Conservation (phyloP, 2,113 vertebrate genomes). For the Microcebus griseorufus region DNA sequence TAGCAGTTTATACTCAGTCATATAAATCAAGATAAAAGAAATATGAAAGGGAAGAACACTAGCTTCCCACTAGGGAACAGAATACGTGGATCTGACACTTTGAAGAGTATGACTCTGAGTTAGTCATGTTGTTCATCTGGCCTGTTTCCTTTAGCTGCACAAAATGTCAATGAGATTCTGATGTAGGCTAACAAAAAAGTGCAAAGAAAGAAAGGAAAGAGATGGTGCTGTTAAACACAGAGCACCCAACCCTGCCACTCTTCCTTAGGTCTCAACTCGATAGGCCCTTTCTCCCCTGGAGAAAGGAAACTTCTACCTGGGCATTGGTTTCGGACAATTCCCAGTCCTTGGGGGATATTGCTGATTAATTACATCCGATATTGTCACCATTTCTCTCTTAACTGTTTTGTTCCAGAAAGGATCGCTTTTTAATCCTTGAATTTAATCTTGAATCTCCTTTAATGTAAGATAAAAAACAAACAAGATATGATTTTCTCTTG, state of each 20-base stretch:
- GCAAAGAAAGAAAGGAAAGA: not conserved
- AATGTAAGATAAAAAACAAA: not conserved
- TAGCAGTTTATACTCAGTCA: not conserved
- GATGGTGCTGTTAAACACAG: not conserved
- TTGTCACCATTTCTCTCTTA: not conserved
- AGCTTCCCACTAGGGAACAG: no score
- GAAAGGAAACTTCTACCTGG: not conserved
- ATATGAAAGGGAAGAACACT: fast-evolving
- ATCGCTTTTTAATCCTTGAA: not conserved
- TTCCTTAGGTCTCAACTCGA: not conserved
- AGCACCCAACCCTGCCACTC: not conserved
- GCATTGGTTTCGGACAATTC: not conserved
- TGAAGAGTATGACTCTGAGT: fast-evolving
- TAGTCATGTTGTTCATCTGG: not conserved
- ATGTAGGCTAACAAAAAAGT: not conserved
- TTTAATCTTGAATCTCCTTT: not conserved
- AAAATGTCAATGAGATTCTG: not conserved
- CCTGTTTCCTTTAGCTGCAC: not conserved
- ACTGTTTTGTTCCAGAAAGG: not conserved
- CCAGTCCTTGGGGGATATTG: fast-evolving
- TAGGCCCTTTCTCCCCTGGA: fast-evolving
- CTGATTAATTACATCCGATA: not conserved
- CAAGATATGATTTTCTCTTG: not conserved
- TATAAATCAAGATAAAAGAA: not conserved
- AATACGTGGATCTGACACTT: fast-evolving